Evolutionary conservation across 2,113 vertebrate species (phyloP).

Genomic region (Oryctolagus cuniculus): mOryCun1.1 NC_091436.1:134719001-134719500

Average conservation of each 20-base stretch:
- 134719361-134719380: neutral
- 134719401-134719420: neutral
- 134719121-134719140: neutral
- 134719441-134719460: neutral
- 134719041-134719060: neutral
- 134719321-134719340: no score
- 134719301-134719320: no score
- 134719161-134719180: conserved; percentile 24
- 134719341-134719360: no score
- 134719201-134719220: no score
- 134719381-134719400: conserved; percentile 35
- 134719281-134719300: no score
- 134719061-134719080: neutral
- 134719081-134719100: neutral
- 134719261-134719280: no score
- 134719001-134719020: neutral
- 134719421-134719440: neutral
- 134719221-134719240: no score
- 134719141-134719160: conserved; percentile 35
- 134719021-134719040: conserved; percentile 27
- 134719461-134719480: neutral
- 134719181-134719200: no score
- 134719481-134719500: conserved; percentile 29
- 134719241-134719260: no score
- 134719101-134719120: neutral